Evolutionary conservation across 2,113 vertebrate genomes (phyloP).

Genomic region (Verasper variegatus): DNA sequence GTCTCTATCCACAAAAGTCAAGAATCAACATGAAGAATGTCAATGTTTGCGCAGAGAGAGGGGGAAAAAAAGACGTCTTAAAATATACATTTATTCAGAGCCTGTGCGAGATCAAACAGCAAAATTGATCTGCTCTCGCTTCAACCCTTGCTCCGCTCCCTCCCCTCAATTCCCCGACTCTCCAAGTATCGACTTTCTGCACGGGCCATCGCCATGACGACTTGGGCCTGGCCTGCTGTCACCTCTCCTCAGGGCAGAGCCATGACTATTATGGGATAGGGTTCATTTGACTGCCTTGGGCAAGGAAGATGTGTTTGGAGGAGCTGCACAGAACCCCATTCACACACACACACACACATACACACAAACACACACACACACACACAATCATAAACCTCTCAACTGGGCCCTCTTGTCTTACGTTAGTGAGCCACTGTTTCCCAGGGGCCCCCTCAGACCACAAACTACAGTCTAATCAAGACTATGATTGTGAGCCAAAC

Average conservation of each 20-base stretch:
- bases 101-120: conserved; percentile 79
- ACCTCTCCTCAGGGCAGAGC: conserved; percentile 63
- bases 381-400: conserved; percentile 29
- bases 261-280: conserved; percentile 56
- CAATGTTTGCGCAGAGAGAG: conserved; percentile 74
- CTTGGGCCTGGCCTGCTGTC: conserved; percentile 70
- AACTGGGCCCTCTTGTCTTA: conserved; percentile 38
- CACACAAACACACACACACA: background rate
- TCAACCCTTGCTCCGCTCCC: conserved; percentile 66
- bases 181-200: conserved; percentile 72
- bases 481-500: conserved; percentile 40
- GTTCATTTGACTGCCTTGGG: conserved; percentile 55
- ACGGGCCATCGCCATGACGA: conserved; percentile 68
- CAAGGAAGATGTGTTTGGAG: conserved; percentile 29
- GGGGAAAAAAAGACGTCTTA: conserved; percentile 60
- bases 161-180: conserved; percentile 52
- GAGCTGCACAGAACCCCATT: conserved; percentile 23
- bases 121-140: conserved; percentile 81
- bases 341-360: conserved; percentile 6
- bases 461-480: conserved; percentile 59
- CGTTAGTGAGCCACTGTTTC: conserved; percentile 43
- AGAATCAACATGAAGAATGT: conserved; percentile 78
- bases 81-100: conserved; percentile 84
- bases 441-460: conserved; percentile 42
- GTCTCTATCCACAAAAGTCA: conserved; percentile 74